A percentile compares a stretch with the other conserved stretches of the same genome.
These are phyloP conservation scores for Bubo blakistoni DNA, from an alignment of 2,113 vertebrate species.

Conservation along the genomic window DNA sequence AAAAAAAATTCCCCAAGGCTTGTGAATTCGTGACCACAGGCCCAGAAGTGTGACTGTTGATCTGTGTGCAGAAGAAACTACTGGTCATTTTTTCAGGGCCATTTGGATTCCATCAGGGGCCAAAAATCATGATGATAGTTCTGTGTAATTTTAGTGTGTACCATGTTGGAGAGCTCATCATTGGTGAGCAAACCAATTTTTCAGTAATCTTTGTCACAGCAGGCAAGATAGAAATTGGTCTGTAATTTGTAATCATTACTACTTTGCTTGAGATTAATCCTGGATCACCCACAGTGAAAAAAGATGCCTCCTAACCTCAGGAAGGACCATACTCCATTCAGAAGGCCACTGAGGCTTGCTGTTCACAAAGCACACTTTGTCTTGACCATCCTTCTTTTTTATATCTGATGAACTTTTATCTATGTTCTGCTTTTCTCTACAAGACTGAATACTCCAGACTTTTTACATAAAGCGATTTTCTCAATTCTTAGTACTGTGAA, in stretches of 20 bases:
- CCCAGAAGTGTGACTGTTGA: neutral
- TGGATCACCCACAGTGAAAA: conserved; percentile 57
- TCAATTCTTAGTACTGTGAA: neutral
- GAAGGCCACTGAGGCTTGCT: conserved; percentile 15
- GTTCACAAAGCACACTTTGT: conserved; percentile 30
- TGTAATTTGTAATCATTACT: conserved; percentile 71
- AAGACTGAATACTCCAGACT: neutral
- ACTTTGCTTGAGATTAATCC: conserved; percentile 64
- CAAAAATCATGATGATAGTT: conserved; percentile 37
- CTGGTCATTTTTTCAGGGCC: neutral
- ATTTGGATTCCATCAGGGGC: conserved; percentile 43
- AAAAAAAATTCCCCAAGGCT: neutral
- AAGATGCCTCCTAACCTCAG: conserved; percentile 16
- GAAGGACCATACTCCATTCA: conserved; percentile 36
- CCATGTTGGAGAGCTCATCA: conserved; percentile 34
- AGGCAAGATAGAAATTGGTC: conserved; percentile 56
- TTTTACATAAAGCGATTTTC: conserved; percentile 21
- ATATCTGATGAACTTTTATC: conserved; percentile 36
- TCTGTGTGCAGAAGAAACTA: neutral
- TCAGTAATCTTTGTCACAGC: conserved; percentile 65
- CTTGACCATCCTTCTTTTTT: conserved; percentile 35
- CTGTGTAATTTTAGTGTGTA: conserved; percentile 54
- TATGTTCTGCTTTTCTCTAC: conserved; percentile 23
- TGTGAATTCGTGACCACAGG: neutral
- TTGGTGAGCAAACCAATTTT: conserved; percentile 62